phyloP scores from a whole-genome alignment of 2,797 vertebrate species.

The Sparidentex hasta region DNA sequence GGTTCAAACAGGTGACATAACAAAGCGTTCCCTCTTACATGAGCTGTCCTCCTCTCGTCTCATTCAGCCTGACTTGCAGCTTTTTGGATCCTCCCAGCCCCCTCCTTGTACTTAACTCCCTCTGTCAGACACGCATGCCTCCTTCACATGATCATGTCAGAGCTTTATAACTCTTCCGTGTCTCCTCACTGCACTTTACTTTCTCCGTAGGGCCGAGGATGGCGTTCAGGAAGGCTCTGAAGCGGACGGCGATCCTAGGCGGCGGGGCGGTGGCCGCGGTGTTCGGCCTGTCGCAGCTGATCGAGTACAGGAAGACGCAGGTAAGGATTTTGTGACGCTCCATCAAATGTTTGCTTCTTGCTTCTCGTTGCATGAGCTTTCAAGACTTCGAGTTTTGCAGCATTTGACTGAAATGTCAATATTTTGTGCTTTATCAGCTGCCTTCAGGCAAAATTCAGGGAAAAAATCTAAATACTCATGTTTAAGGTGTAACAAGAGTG shows the following conservation, averaged over 20 bases:
- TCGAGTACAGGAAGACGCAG: constrained; percentile 91
- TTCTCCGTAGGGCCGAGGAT: constrained; percentile 83
- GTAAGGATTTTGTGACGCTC: constrained; percentile 60
- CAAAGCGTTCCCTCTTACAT: background rate
- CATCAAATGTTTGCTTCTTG: background rate
- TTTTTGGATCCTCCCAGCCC: constrained; percentile 20
- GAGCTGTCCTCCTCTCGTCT: background rate
- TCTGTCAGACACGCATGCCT: constrained; percentile 13
- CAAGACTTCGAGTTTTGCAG: constrained; percentile 4
- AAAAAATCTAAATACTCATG: background rate
- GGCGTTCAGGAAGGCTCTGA: constrained; percentile 94
- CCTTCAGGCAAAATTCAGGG: background rate
- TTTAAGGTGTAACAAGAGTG: background rate
- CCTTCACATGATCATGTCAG: constrained; percentile 20
- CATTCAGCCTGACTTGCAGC: background rate
- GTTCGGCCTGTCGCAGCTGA: constrained; percentile 92
- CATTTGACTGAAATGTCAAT: background rate
- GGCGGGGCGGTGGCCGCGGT: constrained; percentile 89
- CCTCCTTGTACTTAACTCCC: background rate
- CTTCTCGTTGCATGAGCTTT: background rate
- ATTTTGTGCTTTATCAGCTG: background rate
- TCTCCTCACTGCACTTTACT: constrained; percentile 12
- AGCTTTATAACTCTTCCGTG: constrained; percentile 12
- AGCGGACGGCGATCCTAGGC: constrained; percentile 89
- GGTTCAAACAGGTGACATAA: background rate